Evolutionary conservation across 92 coral and sea anemone species (phyloP).

Genomic region (Porites cylindrica): DNA sequence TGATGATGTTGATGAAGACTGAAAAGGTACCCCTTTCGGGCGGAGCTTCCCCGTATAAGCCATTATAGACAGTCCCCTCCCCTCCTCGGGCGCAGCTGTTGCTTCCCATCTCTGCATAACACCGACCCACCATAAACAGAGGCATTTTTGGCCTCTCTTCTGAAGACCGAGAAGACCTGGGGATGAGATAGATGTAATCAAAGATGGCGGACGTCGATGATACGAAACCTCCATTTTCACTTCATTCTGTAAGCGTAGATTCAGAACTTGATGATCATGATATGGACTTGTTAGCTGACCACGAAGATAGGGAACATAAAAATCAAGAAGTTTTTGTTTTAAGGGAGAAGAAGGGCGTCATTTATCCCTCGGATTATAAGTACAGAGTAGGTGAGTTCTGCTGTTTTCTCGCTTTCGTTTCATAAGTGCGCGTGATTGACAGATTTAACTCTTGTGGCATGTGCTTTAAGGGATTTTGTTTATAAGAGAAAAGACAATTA

Average conservation of each 20-base stretch:
- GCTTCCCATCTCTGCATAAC: too few species aligned
- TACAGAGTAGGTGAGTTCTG: slow-evolving; percentile 85
- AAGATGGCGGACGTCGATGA: slow-evolving; percentile 47
- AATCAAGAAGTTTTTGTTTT: slow-evolving; percentile 42
- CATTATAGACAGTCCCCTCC: too few species aligned
- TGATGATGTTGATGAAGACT: too few species aligned
- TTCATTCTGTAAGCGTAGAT: slow-evolving; percentile 32
- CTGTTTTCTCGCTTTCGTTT: not conserved
- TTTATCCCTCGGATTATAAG: slow-evolving; percentile 89
- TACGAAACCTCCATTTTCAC: slow-evolving; percentile 39
- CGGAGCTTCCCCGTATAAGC: too few species aligned
- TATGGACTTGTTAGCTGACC: not conserved
- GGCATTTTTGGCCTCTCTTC: too few species aligned
- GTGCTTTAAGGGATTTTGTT: too few species aligned
- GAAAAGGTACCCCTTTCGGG: too few species aligned
- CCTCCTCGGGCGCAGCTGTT: too few species aligned
- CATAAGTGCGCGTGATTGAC: not conserved
- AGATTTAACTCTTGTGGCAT: not conserved
- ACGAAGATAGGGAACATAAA: not conserved
- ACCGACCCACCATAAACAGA: too few species aligned
- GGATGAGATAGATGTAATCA: too few species aligned
- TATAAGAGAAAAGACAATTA: too few species aligned
- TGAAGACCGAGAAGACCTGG: too few species aligned
- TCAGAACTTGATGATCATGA: slow-evolving; percentile 2
- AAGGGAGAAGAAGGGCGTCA: slow-evolving; percentile 58